phyloP scores from a whole-genome alignment of 2,888 invertebrate genomes.

The Diaperis boleti region DNA sequence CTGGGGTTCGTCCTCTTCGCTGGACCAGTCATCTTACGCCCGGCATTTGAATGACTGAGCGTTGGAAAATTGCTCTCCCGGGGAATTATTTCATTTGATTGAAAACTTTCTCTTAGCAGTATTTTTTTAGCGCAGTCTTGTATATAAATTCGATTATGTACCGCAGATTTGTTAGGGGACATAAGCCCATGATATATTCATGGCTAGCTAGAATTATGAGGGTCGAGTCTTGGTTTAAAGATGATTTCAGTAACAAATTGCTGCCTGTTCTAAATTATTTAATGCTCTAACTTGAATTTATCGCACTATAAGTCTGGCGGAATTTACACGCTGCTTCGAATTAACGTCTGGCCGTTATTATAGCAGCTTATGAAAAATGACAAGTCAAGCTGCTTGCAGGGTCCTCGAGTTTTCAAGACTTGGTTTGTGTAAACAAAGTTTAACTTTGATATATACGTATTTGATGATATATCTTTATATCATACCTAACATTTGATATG shows the following conservation, averaged over 20 bases:
- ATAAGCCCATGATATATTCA: conserved; percentile 64
- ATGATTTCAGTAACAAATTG: conserved; percentile 65
- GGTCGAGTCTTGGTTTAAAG: conserved; percentile 61
- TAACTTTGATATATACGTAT: too few relatives aligned
- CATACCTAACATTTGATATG: too few relatives aligned
- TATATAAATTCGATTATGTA: conserved; percentile 67
- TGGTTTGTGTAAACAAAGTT: too few relatives aligned
- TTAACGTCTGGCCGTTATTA: conserved; percentile 40
- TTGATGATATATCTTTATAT: too few relatives aligned
- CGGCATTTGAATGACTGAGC: conserved; percentile 67
- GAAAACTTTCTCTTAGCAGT: conserved; percentile 68
- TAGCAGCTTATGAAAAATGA: conserved; percentile 19
- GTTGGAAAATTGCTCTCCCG: conserved; percentile 78
- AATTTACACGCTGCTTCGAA: conserved; percentile 40
- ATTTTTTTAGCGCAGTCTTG: conserved; percentile 64
- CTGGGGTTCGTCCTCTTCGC: conserved; percentile 59
- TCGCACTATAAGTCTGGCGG: conserved; percentile 45
- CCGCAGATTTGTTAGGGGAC: conserved; percentile 66
- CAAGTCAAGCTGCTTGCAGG: too few relatives aligned
- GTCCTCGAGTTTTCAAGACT: too few relatives aligned
- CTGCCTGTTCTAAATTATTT: conserved; percentile 64
- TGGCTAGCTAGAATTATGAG: conserved; percentile 63
- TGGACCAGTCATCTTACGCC: conserved; percentile 60
- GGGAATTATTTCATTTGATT: conserved; percentile 82
- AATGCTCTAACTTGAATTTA: conserved; percentile 62